phyloP scores from a whole-genome alignment of 2,113 vertebrate species.

The Tachycineta bicolor region DNA sequence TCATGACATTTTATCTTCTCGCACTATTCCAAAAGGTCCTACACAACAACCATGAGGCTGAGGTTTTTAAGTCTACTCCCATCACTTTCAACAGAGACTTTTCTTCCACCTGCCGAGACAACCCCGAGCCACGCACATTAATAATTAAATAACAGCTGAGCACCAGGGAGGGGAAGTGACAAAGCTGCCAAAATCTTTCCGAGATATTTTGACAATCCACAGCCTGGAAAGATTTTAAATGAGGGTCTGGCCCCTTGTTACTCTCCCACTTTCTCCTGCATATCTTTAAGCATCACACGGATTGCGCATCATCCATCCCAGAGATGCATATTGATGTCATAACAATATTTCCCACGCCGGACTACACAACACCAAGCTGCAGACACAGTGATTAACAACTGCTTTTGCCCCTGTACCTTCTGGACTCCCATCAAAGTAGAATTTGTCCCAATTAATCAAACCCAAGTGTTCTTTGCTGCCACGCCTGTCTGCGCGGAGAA shows the following conservation, averaged over 20 bases:
- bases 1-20: background rate
- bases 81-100: slow-evolving; percentile 41
- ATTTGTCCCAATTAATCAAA: slow-evolving; percentile 70
- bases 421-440: slow-evolving; percentile 3
- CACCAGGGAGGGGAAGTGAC: slow-evolving; percentile 52
- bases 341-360: background rate
- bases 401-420: slow-evolving; percentile 11
- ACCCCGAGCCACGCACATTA: background rate
- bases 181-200: slow-evolving; percentile 57
- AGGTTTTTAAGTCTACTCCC: slow-evolving; percentile 16
- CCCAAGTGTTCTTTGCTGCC: slow-evolving; percentile 37
- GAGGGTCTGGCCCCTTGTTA: slow-evolving; percentile 32
- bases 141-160: slow-evolving; percentile 64
- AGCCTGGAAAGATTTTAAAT: slow-evolving; percentile 65
- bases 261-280: background rate
- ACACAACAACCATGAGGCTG: background rate
- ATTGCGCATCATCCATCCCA: slow-evolving; percentile 43
- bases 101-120: slow-evolving; percentile 27
- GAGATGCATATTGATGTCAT: slow-evolving; percentile 50
- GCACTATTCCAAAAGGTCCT: background rate
- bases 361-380: background rate
- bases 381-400: slow-evolving; percentile 43
- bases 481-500: background rate
- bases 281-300: slow-evolving; percentile 44
- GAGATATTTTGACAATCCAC: slow-evolving; percentile 62